Conservation (phyloP, 2,113 vertebrate genomes). For the Pterocles burchelli region DNA sequence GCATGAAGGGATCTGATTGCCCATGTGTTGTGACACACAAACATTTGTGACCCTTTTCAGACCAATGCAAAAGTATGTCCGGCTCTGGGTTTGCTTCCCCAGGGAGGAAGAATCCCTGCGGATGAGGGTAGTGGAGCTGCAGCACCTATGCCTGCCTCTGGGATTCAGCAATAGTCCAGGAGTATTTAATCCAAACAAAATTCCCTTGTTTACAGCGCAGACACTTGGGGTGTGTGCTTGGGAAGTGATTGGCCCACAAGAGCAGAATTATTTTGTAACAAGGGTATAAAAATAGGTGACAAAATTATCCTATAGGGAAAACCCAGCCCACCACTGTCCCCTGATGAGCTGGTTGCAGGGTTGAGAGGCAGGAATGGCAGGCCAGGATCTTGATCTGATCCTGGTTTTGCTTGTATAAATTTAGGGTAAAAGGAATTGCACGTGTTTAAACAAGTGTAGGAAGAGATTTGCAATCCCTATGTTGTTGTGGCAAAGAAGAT, state of each 20-base stretch:
- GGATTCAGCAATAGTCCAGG: not conserved
- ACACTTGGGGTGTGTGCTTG: not conserved
- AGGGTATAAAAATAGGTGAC: not conserved
- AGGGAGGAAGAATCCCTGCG: not conserved
- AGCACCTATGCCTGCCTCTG: not conserved
- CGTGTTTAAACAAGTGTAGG: not conserved
- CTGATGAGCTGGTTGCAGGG: not conserved
- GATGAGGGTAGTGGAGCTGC: not conserved
- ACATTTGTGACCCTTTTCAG: not conserved
- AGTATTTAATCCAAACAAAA: not conserved
- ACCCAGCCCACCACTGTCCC: not conserved
- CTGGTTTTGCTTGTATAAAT: not conserved
- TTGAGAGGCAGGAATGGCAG: not conserved
- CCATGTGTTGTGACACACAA: accelerated
- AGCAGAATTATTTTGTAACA: not conserved
- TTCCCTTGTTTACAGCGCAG: not conserved
- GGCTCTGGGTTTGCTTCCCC: not conserved
- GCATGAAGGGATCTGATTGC: accelerated
- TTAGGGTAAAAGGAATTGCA: not conserved
- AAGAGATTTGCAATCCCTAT: not conserved
- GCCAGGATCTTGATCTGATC: not conserved
- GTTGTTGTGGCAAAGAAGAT: not conserved
- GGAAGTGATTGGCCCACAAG: not conserved
- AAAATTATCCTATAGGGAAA: not conserved
- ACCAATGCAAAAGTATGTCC: not conserved